A percentile compares a stretch with the other conserved stretches of the same genome.
Evolutionary conservation across 2,888 invertebrate genomes (phyloP).

Genomic region (Abrostola tripartita): DNA sequence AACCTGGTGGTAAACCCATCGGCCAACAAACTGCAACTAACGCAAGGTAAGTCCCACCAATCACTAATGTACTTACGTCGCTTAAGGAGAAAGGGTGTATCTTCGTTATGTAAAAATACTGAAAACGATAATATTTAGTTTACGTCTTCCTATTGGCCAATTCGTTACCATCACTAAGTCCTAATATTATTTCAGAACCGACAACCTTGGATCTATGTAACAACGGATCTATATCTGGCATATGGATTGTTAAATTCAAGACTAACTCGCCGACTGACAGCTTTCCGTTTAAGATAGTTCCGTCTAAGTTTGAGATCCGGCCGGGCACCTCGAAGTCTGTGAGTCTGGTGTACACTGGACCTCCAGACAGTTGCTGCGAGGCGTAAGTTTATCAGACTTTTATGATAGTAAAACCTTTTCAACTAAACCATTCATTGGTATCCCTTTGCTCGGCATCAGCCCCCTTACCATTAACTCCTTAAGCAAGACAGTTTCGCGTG

Average conservation of each 20-base stretch:
- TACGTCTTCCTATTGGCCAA: no score
- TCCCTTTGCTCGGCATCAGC: no score
- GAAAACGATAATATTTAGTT: no score
- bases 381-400: conserved; percentile 65
- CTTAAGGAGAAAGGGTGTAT: no score
- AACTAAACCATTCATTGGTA: no score
- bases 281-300: conserved; percentile 70
- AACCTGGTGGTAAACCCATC: conserved; percentile 66
- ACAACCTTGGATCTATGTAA: conserved; percentile 69
- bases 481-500: no score
- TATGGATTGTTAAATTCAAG: conserved; percentile 72
- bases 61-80: not conserved
- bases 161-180: no score
- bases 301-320: conserved; percentile 69
- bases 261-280: conserved; percentile 54
- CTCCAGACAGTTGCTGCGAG: conserved; percentile 66
- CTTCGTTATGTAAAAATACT: no score
- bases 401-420: not conserved
- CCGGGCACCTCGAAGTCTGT: conserved; percentile 66
- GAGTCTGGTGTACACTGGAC: conserved; percentile 69
- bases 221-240: conserved; percentile 72
- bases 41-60: conserved; percentile 65
- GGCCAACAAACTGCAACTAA: conserved; percentile 65
- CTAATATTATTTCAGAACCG: conserved; percentile 67
- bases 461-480: no score